Evolutionary conservation across 2,888 invertebrate species (phyloP).

Genomic region (Dynastes hyllus): DNA sequence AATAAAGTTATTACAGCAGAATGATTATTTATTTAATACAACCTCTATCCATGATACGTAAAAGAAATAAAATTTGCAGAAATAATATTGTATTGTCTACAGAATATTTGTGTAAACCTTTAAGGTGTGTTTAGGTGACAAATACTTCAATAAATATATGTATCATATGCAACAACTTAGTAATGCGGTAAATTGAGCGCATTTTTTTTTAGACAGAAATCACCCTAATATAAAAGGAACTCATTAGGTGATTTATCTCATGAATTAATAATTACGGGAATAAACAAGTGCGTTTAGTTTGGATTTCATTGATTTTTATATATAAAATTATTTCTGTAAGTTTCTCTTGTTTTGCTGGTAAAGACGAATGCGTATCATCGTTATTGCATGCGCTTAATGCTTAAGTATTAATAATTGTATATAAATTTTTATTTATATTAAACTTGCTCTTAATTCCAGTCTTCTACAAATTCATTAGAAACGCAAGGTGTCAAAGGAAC

Average conservation of each 20-base stretch:
- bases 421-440: not conserved
- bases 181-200: not conserved
- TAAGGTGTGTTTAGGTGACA: not conserved
- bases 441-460: constrained; percentile 38
- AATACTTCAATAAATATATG: not conserved
- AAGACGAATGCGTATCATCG: not conserved
- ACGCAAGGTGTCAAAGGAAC: constrained; percentile 61
- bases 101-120: not conserved
- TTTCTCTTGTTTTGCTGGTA: not conserved
- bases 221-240: not conserved
- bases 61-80: constrained; percentile 2
- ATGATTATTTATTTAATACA: constrained; percentile 47
- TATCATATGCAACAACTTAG: too few species aligned
- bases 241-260: constrained; percentile 20
- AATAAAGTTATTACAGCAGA: constrained; percentile 49
- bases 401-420: too few species aligned
- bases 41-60: constrained; percentile 24
- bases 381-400: too few species aligned
- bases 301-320: constrained; percentile 8
- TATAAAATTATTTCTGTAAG: constrained; percentile 23
- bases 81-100: not conserved
- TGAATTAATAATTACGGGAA: constrained; percentile 28
- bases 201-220: not conserved
- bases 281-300: not conserved
- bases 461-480: constrained; percentile 24